Evolutionary conservation across 2,797 vertebrate species (phyloP), one percentile per base, ranked within the genome.

Genomic region (Sebastes iracundus): DNA sequence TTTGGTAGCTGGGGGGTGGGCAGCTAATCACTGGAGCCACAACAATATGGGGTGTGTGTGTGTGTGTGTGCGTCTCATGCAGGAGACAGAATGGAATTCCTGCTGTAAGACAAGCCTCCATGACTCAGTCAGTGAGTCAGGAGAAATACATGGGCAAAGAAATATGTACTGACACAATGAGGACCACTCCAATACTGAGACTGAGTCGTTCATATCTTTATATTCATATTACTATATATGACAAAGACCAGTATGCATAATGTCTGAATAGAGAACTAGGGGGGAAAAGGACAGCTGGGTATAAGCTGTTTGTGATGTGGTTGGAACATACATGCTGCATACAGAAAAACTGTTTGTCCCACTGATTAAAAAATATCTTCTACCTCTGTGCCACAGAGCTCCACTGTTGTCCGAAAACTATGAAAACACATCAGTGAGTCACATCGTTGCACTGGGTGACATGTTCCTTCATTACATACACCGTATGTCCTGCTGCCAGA

Each of bases 81-180:
- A 63, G 42, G 42, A 69, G 73, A 85, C 27, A 68, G 61, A 78
- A 81, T 86, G 85, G 68, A 83, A 85, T 91, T 91, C 87, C 83
- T 80, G 79, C 72, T 62, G 52, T 49, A 72, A 64, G 49, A 53
- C 42, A 42, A 53, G 53, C 59, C 79, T 79, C 62, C 59, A 16
- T 92, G 82, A 92, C 62, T 87, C 85, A 84, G 82, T 49, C 42
- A 62, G 67, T 85, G 79, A 84, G 70, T 92, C 77, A 85, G 82
- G 66, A 82, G 53, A 27, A 81, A 75, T 61, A 20, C 52, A 52
- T 5, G 38, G 22, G 27, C 22, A 52, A 49, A 68, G 20, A 63
- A 42, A 73, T 59, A 22, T 71, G 33, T 16, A 27, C 56, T 66
- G 56, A 82, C 69, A 72, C 77, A 65, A 23, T 23, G 20, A 69